Percentiles rank a stretch among this genome's conserved stretches.
Conservation (phyloP, 2,888 invertebrate species). For the Chalcosyrphus nemorum region DNA sequence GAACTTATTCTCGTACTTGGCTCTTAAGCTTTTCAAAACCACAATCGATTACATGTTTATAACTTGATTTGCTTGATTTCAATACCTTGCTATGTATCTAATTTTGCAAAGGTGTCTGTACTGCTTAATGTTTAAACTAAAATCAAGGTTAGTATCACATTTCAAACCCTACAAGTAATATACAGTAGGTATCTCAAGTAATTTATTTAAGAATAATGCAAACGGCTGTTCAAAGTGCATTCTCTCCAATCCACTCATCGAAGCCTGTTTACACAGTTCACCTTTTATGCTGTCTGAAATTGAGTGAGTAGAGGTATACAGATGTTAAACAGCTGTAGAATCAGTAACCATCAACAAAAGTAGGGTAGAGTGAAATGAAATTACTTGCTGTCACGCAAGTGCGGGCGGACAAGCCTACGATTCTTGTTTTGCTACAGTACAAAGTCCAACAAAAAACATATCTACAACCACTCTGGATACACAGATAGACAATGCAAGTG, state of each 20-base stretch:
- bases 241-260: too few relatives aligned
- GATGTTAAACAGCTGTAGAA: slow-evolving; percentile 45
- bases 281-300: background rate
- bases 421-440: slow-evolving; percentile 27
- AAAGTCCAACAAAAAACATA: slow-evolving; percentile 47
- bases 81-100: background rate
- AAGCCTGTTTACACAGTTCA: background rate
- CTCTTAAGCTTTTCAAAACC: background rate
- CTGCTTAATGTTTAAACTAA: background rate
- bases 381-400: slow-evolving; percentile 14
- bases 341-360: background rate
- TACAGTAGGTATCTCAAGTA: background rate
- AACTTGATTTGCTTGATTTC: background rate
- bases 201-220: background rate
- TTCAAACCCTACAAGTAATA: background rate
- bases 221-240: background rate
- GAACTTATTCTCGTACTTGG: too few relatives aligned
- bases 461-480: background rate
- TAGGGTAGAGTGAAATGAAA: background rate
- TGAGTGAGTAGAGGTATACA: background rate
- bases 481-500: background rate
- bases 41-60: background rate
- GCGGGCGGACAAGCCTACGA: slow-evolving; percentile 8
- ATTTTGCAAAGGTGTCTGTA: background rate
- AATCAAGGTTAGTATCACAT: background rate